Evolutionary conservation across 2,113 vertebrate species (phyloP).

Genomic region (Amphiprion percula): DNA sequence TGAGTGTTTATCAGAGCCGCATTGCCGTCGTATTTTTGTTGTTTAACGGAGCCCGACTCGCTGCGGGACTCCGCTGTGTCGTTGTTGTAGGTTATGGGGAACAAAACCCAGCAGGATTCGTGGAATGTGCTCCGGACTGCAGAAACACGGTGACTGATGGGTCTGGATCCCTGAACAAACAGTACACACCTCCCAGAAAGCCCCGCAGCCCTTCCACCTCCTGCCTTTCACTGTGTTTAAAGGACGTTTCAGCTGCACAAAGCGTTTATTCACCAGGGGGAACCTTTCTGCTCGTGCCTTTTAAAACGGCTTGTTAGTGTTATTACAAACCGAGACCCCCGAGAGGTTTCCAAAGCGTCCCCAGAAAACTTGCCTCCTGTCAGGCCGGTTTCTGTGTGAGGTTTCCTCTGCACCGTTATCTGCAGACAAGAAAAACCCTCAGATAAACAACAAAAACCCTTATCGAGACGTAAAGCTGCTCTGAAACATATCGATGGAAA

Average conservation of each 20-base stretch:
- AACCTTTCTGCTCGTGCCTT: constrained; percentile 1
- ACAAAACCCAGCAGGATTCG: constrained; percentile 75
- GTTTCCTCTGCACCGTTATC: background rate
- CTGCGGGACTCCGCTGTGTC: constrained; percentile 22
- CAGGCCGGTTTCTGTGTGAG: background rate
- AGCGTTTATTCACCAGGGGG: constrained; percentile 18
- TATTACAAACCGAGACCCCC: background rate
- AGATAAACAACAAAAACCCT: constrained; percentile 34
- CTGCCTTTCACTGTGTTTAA: constrained; percentile 47
- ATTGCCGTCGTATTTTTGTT: background rate
- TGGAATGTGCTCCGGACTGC: constrained; percentile 76
- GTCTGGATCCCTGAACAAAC: constrained; percentile 60
- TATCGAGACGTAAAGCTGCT: constrained; percentile 7
- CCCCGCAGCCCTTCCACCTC: background rate
- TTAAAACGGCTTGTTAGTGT: constrained; percentile 22
- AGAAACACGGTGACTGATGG: constrained; percentile 66
- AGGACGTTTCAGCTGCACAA: constrained; percentile 41
- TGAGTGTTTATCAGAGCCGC: constrained; percentile 1
- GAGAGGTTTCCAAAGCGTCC: background rate
- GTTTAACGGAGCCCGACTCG: constrained; percentile 10
- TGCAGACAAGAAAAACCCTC: constrained; percentile 1
- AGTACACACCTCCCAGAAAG: constrained; percentile 25
- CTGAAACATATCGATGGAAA: constrained; percentile 22
- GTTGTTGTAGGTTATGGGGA: constrained; percentile 59
- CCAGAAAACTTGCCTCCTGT: background rate